Percentiles rank a stretch among this genome's conserved stretches.
phyloP scores from a whole-genome alignment of 2,888 invertebrate species.

The Periphyllus acericola region DNA sequence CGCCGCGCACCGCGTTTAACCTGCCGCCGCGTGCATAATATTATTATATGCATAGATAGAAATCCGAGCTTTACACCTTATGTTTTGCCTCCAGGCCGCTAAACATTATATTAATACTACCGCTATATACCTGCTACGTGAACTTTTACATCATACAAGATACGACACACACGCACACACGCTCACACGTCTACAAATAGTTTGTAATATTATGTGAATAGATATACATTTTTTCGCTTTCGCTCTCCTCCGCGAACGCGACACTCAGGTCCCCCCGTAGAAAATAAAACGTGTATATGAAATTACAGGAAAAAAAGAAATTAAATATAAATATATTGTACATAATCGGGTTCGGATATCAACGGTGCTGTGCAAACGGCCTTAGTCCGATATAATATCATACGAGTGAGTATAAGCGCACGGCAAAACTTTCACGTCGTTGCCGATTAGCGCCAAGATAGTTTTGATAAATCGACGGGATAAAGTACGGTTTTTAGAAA shows the following conservation, averaged over 20 bases:
- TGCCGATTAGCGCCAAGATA: constrained; percentile 43
- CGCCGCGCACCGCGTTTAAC: background rate
- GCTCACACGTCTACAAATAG: background rate
- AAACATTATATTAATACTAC: background rate
- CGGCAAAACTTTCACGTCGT: constrained; percentile 41
- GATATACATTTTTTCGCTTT: constrained; percentile 5
- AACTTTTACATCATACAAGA: background rate
- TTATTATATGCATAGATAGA: background rate
- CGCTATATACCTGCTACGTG: background rate
- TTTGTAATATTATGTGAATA: background rate
- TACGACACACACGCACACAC: background rate
- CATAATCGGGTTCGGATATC: constrained; percentile 13
- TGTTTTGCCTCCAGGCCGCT: background rate
- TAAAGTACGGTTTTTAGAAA: background rate
- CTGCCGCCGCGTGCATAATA: background rate
- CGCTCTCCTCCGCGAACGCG: background rate
- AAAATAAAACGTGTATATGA: background rate
- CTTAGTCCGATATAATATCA: constrained; percentile 34
- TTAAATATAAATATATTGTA: background rate
- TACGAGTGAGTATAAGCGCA: background rate
- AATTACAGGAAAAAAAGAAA: constrained; percentile 27
- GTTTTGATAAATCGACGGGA: constrained; percentile 33
- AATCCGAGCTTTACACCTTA: constrained; percentile 21
- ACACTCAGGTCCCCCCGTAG: background rate
- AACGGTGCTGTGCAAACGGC: background rate